phyloP scores from a whole-genome alignment of 2,888 invertebrate species.

The Eupithecia abbreviata region DNA sequence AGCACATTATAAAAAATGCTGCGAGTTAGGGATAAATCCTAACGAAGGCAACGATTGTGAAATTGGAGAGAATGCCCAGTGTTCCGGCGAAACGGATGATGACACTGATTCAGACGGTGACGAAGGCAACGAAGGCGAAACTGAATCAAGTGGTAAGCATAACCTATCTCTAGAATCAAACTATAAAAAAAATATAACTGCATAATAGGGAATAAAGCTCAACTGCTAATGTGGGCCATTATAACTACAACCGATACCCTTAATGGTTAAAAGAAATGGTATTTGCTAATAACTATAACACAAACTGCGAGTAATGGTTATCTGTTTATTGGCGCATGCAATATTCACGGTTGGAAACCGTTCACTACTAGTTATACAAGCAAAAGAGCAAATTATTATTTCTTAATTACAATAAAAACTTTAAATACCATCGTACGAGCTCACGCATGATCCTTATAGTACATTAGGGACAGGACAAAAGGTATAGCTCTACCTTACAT shows the following conservation, averaged over 20 bases:
- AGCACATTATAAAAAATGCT: slow-evolving; percentile 96
- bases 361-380: slow-evolving; percentile 22
- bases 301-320: neutral
- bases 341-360: slow-evolving; percentile 40
- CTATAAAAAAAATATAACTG: neutral
- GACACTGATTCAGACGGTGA: slow-evolving; percentile 87
- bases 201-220: neutral
- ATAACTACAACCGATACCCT: neutral
- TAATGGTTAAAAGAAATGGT: neutral
- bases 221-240: neutral
- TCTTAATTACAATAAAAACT: slow-evolving; percentile 8
- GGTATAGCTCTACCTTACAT: neutral
- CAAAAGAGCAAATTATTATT: neutral
- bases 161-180: neutral
- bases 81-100: slow-evolving; percentile 86
- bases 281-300: neutral
- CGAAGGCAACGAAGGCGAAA: slow-evolving; percentile 85
- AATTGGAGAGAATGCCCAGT: slow-evolving; percentile 79
- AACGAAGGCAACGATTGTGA: slow-evolving; percentile 87
- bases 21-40: slow-evolving; percentile 91
- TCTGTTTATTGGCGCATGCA: slow-evolving; percentile 40
- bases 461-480: neutral
- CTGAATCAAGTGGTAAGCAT: slow-evolving; percentile 86
- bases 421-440: neutral
- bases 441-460: neutral